Base-by-base conservation (phyloP, 53 echinoderm and acorn worm species). In the Henricia sp. region DNA sequence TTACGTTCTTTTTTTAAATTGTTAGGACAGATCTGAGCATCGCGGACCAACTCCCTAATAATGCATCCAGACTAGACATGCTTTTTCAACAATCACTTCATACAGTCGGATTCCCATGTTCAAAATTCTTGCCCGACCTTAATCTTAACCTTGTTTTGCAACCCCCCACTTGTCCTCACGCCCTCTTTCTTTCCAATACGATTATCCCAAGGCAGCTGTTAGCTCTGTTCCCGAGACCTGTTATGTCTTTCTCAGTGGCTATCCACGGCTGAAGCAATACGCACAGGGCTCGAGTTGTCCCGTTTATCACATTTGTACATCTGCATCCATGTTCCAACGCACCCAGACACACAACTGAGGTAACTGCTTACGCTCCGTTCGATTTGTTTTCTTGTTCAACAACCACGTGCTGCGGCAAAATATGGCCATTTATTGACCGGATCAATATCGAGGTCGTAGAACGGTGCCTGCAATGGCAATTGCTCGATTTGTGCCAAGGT, bases 181-280 rank as follows among this genome's bases (percentile, higher is more conserved):
- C 13, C 44, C 44, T 9, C 6, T 44, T 44, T 44, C 44, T 44
- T 44, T 44, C 44, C 44, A 44, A 80, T 80, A 41, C 32, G 65
- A 46, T 43, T 43, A 80, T 44, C 63, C 64, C 64, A 63, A 29
- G 32, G 46, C 80, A 80, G 80, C 64, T 80, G 80, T 41, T 33
- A 39, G 63, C 11, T 60, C 40, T 50, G 64, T 46, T 46, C 42
- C 29, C 27, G 14, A 25, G 70, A 20, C 0, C 39, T 60, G 13
- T 13, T 73, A 53, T 17, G 32, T 32, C 9, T 52, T 38, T 33
- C 64, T 25, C 21, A 29, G 28, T 52, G 36, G 19, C 43, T 6
- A 29, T 63, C 36, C 32, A 20, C 64, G 62, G 80, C 80, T 80
- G 80, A 64, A 80, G 64, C 80, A 80, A 80, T 64, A 80, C 14